Evolutionary conservation across 2,888 invertebrate species (phyloP).

Genomic region (Bellardia pandia): DNA sequence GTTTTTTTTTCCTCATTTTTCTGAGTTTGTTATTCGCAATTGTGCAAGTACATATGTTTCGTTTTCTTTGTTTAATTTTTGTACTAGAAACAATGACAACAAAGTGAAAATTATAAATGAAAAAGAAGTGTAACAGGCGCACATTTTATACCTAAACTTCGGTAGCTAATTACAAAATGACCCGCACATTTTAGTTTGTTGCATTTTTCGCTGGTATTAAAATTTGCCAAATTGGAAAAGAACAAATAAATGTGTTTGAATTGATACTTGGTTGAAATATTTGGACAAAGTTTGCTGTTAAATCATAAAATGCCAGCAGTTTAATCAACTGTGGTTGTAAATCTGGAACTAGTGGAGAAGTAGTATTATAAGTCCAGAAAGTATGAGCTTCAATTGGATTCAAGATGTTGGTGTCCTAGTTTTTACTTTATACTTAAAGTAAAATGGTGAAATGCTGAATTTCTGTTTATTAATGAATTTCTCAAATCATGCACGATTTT

Average conservation of each 20-base stretch:
- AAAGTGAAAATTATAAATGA: slow-evolving; percentile 41
- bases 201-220: slow-evolving; percentile 27
- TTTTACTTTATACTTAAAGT: too few relatives aligned
- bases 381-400: too few relatives aligned
- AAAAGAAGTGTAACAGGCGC: slow-evolving; percentile 43
- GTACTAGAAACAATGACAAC: slow-evolving; percentile 19
- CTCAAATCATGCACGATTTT: too few relatives aligned
- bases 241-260: slow-evolving; percentile 24
- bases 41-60: slow-evolving; percentile 49
- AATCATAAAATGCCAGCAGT: not conserved
- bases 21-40: slow-evolving; percentile 19
- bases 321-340: not conserved
- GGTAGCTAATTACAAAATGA: slow-evolving; percentile 66
- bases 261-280: slow-evolving; percentile 12
- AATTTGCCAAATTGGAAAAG: not conserved
- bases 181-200: slow-evolving; percentile 67
- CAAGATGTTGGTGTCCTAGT: too few relatives aligned
- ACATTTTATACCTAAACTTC: slow-evolving; percentile 17
- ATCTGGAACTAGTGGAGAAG: too few relatives aligned
- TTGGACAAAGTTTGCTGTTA: slow-evolving; percentile 7
- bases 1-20: slow-evolving; percentile 2
- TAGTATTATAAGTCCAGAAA: too few relatives aligned
- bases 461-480: too few relatives aligned
- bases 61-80: slow-evolving; percentile 65
- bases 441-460: too few relatives aligned